Conservation (phyloP, 1,140 invertebrate genomes). For the Anoplolepis gracilipes region DNA sequence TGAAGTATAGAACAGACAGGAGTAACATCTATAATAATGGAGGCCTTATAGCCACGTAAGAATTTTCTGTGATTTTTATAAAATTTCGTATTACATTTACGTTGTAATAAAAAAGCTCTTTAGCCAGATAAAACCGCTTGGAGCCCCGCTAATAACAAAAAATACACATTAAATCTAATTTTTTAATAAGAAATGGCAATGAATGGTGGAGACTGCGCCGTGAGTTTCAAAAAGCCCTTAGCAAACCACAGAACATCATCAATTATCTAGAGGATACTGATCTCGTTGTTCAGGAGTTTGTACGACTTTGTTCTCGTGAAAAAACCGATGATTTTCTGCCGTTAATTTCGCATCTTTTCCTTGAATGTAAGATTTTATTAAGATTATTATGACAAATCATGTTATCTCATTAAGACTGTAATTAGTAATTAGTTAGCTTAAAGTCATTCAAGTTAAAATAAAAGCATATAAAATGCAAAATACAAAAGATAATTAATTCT, state of each 20-base stretch:
- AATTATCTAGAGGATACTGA: conserved; percentile 89
- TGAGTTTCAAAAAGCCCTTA: conserved; percentile 92
- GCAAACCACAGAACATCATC: conserved; percentile 89
- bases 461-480: background rate
- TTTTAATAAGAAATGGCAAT: conserved; percentile 90
- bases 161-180: background rate
- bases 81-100: background rate
- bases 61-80: background rate
- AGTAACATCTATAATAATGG: conserved; percentile 92
- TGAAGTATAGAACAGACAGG: conserved; percentile 91
- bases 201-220: conserved; percentile 93
- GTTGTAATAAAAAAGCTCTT: background rate
- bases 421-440: background rate
- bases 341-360: conserved; percentile 90
- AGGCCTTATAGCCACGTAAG: conserved; percentile 94
- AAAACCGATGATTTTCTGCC: conserved; percentile 88
- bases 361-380: conserved; percentile 90
- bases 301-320: conserved; percentile 82
- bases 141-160: background rate
- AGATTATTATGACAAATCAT: background rate
- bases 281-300: conserved; percentile 89
- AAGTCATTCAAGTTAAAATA: too few species aligned
- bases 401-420: background rate
- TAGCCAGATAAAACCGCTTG: background rate
- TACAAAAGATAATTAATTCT: background rate